Conservation (phyloP, 2,888 invertebrate genomes). For the Clusia tigrina region DNA sequence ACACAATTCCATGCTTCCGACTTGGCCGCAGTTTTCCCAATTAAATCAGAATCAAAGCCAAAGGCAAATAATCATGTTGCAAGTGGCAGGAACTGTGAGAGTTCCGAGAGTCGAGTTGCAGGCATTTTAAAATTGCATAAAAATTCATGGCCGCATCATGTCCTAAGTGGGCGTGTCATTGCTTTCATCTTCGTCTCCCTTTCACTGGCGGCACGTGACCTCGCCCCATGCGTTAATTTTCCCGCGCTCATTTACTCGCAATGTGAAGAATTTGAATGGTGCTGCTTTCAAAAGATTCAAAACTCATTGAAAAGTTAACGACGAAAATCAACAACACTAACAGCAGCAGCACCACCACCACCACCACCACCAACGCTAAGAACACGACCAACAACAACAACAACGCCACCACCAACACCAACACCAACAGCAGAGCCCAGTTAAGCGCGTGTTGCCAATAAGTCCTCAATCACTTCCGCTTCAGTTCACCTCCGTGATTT, state of each 20-base stretch:
- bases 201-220: conserved; percentile 44
- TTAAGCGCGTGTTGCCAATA: conserved; percentile 62
- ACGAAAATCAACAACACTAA: conserved; percentile 32
- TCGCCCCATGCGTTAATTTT: conserved; percentile 53
- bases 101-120: background rate
- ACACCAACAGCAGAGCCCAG: too few species aligned
- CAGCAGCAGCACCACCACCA: too few species aligned
- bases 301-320: background rate
- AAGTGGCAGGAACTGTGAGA: background rate
- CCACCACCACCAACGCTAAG: too few species aligned
- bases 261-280: background rate
- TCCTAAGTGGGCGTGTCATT: conserved; percentile 48
- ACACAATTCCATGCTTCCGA: too few species aligned
- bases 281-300: background rate
- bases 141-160: background rate
- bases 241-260: conserved; percentile 37
- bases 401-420: too few species aligned
- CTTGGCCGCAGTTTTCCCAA: too few species aligned
- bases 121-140: conserved; percentile 1
- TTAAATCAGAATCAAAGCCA: too few species aligned
- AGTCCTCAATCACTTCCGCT: conserved; percentile 61
- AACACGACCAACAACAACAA: too few species aligned
- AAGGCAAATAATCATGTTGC: background rate
- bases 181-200: background rate
- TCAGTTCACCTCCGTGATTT: conserved; percentile 60